Conservation (phyloP, 2,113 vertebrate species). For the Anoplopoma fimbria region DNA sequence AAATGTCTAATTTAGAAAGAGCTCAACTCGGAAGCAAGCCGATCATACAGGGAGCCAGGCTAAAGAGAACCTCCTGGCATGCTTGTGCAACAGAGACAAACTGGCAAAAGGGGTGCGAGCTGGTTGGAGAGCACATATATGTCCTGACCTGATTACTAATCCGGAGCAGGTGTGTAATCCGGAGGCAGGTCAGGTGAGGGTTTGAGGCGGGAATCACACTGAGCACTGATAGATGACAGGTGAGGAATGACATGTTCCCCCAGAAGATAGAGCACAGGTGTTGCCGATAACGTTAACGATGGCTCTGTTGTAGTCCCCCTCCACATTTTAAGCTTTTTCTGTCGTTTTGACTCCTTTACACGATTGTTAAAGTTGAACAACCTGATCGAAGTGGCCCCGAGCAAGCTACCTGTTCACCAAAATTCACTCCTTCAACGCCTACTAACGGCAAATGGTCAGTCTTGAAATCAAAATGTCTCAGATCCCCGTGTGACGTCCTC, state of each 20-base stretch:
- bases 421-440: too few species aligned
- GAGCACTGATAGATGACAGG: accelerated
- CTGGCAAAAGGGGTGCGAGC: background rate
- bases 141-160: background rate
- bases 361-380: background rate
- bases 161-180: slow-evolving; percentile 9
- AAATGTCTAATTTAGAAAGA: background rate
- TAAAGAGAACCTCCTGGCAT: background rate
- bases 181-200: slow-evolving; percentile 3
- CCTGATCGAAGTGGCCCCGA: background rate
- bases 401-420: too few species aligned
- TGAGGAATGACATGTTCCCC: too few species aligned
- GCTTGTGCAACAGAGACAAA: background rate
- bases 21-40: background rate
- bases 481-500: background rate
- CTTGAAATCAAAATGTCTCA: background rate
- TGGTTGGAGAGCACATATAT: background rate
- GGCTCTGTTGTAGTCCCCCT: background rate
- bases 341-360: background rate
- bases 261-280: too few species aligned
- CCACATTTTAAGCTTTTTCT: background rate
- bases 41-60: too few species aligned
- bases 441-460: too few species aligned
- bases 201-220: background rate
- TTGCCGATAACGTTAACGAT: background rate